phyloP scores from a whole-genome alignment of 2,797 vertebrate genomes.

The Kryptopterus vitreolus region DNA sequence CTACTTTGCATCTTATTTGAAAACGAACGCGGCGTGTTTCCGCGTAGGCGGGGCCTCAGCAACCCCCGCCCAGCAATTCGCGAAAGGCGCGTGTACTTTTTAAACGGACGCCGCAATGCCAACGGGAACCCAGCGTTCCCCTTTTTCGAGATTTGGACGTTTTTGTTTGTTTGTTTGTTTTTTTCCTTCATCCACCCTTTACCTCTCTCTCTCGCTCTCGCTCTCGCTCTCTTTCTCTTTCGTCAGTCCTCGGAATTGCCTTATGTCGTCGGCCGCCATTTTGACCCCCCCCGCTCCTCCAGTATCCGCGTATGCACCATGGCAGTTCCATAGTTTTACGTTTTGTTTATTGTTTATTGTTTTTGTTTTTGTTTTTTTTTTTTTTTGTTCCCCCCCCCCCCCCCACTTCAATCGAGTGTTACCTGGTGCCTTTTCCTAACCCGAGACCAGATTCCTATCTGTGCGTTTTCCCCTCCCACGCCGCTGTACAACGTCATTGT shows the following conservation, averaged over 20 bases:
- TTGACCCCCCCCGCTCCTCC: slow-evolving; percentile 38
- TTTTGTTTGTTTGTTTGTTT: not conserved
- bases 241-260: slow-evolving; percentile 52
- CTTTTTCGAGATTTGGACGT: not conserved
- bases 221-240: too few species aligned
- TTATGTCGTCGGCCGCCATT: slow-evolving; percentile 51
- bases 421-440: slow-evolving; percentile 49
- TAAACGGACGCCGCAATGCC: not conserved
- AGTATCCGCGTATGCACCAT: slow-evolving; percentile 37
- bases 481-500: slow-evolving; percentile 29
- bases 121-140: not conserved
- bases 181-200: not conserved
- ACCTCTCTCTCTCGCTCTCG: too few species aligned
- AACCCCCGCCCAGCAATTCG: too few species aligned
- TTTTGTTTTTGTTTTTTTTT: too few species aligned
- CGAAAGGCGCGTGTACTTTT: slow-evolving; percentile 1
- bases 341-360: too few species aligned
- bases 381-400: too few species aligned
- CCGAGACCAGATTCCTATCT: slow-evolving; percentile 45
- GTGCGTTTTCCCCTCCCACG: slow-evolving; percentile 24
- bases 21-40: too few species aligned
- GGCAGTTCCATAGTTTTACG: too few species aligned
- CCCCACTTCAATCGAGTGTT: slow-evolving; percentile 13
- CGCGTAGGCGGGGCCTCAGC: too few species aligned
- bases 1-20: too few species aligned